Conservation (phyloP, 2,113 vertebrate genomes). For the Ceyx margarethae region DNA sequence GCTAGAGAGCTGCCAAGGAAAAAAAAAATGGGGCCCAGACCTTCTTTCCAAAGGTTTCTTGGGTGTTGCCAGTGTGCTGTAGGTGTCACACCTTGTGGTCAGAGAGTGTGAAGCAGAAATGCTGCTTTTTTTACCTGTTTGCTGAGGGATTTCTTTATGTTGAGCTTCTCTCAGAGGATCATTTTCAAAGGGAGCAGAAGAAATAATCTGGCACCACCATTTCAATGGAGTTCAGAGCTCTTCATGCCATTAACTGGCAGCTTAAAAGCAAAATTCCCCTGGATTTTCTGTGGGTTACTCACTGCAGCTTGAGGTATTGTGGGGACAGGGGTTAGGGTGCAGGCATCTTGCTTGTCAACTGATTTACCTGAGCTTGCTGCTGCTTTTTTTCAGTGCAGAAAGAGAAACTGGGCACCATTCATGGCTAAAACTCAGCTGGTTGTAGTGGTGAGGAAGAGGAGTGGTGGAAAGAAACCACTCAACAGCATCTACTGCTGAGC, state of each 20-base stretch:
- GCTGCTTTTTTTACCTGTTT: background rate
- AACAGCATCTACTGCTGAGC: background rate
- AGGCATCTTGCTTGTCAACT: background rate
- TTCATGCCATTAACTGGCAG: background rate
- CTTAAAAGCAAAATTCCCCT: fast-evolving
- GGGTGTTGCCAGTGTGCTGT: background rate
- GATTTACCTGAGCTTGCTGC: background rate
- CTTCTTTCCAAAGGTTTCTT: background rate
- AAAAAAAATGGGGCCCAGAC: background rate
- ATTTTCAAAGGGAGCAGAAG: background rate
- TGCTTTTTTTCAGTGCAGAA: background rate
- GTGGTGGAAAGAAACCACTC: background rate
- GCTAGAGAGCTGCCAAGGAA: background rate
- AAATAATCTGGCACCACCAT: background rate
- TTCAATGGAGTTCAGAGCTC: background rate
- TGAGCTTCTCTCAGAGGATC: background rate
- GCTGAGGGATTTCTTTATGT: background rate
- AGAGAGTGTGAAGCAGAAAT: background rate
- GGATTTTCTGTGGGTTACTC: background rate
- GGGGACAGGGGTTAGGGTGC: background rate
- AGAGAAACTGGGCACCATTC: background rate
- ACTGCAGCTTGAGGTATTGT: background rate
- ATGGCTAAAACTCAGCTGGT: fast-evolving
- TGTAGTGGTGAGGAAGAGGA: background rate
- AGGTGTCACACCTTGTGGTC: background rate